Evolutionary conservation across 53 echinoderm and acorn worm genomes (phyloP).

Genomic region (Patiria pectinifera): DNA sequence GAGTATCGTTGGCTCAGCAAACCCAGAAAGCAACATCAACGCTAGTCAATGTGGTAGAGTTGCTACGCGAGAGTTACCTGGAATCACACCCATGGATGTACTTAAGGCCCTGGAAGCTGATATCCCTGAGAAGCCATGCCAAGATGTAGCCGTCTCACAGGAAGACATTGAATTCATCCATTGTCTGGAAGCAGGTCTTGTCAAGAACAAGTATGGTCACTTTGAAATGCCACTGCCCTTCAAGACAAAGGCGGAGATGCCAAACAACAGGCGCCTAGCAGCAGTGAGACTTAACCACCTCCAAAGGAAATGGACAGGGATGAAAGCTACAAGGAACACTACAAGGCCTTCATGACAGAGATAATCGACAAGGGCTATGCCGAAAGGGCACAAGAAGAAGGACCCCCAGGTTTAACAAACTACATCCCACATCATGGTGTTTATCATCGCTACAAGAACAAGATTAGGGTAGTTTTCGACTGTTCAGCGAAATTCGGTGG

Average conservation of each 20-base stretch:
- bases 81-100: conserved; percentile 32
- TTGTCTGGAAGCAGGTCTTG: neutral
- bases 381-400: conserved; percentile 5
- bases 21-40: neutral
- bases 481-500: conserved; percentile 43
- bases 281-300: conserved; percentile 47
- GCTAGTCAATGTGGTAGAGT: conserved; percentile 47
- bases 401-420: neutral
- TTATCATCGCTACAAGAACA: conserved; percentile 41
- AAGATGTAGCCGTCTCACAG: conserved; percentile 8
- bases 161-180: conserved; percentile 41
- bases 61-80: conserved; percentile 31
- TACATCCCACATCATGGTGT: conserved; percentile 57
- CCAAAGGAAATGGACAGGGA: neutral
- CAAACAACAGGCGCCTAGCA: conserved; percentile 60
- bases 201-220: conserved; percentile 8
- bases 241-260: conserved; percentile 37
- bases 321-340: conserved; percentile 8
- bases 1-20: conserved; percentile 66
- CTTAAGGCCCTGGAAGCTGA: conserved; percentile 44
- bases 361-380: conserved; percentile 33
- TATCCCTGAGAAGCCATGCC: conserved; percentile 18
- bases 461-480: conserved; percentile 61
- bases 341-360: conserved; percentile 56
- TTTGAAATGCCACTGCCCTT: conserved; percentile 44